Evolutionary conservation across 2,888 invertebrate species (phyloP), one percentile per base, ranked within the genome.

Genomic region (Smittia aterrima): DNA sequence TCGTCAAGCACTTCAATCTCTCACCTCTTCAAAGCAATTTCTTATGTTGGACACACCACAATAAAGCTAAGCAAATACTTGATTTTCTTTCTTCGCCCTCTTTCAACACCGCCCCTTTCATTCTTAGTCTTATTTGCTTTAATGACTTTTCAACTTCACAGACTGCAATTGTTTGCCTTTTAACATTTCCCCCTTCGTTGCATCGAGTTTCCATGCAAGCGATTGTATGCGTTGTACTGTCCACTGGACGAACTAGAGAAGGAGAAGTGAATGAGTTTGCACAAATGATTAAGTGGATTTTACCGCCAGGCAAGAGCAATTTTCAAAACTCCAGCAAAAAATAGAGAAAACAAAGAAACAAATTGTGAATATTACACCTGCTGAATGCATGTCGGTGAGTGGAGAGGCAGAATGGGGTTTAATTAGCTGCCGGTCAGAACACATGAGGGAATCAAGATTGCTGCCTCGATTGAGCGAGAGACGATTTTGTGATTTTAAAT

Each of bases 241-340:
- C 47, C 47, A 47, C 11, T 47, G 11, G 38, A 47, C 32, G 32
- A 47, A 11, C 47, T 11, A n/a, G 16, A 11, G 47, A 47, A 47
- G 7, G 16, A 47, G 47, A n/a, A 47, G 11, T 11, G 47, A 47
- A 47, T 47, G 47, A n/a, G 47, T 47, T 47, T 47, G 47, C 47
- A 47, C 47, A 47, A 47, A 47, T 47, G 47, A 47, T 47, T 47
- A 47, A 47, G 47, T 47, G 47, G 47, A 47, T 47, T 47, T n/a
- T n/a, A 47, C 47, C 47, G 47, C 32, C 32, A 47, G 47, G 47
- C 47, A n/a, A 47, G n/a, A 47, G 47, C n/a, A 47, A 47, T 47
- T 47, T 47, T 47, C 47, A 2, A 47, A 47, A 47, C 16, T 47
- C 47, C 2, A 6, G 47, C 16, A 16, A 11, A 16, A 47, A 16